Percentiles rank a stretch among this genome's conserved stretches.
Conservation (phyloP, 2,888 invertebrate genomes). For the Phengaris alcon region DNA sequence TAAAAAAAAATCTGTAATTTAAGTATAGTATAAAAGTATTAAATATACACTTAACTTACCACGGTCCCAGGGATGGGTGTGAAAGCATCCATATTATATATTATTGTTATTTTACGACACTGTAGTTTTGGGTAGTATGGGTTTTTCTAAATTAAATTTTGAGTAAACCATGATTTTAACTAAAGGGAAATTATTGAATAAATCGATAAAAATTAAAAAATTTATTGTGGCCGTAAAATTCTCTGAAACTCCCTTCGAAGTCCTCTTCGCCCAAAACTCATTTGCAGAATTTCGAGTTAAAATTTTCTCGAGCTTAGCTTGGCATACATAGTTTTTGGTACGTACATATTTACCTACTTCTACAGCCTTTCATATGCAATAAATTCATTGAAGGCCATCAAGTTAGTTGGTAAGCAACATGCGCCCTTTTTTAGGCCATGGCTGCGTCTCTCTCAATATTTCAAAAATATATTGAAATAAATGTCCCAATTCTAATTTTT, state of each 20-base stretch:
- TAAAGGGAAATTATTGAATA: no score
- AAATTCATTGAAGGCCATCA: background rate
- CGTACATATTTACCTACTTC: background rate
- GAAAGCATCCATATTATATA: no score
- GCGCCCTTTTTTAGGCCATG: slow-evolving; percentile 11
- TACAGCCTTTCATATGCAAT: slow-evolving; percentile 2
- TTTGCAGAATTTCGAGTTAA: background rate
- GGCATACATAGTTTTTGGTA: background rate
- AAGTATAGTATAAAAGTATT: no score
- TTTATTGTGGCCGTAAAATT: no score
- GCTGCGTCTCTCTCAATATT: background rate
- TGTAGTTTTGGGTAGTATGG: no score
- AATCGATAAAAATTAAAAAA: no score
- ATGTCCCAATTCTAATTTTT: background rate
- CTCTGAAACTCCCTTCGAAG: background rate
- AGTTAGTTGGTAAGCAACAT: slow-evolving; percentile 10
- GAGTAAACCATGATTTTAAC: no score
- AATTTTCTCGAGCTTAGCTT: background rate
- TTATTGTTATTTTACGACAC: no score
- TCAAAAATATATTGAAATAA: background rate
- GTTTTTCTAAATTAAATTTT: no score
- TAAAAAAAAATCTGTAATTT: no score
- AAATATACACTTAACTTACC: no score
- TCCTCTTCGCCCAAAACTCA: background rate
- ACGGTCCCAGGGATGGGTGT: no score